Evolutionary conservation across 2,113 vertebrate species (phyloP).

Genomic region (Otocyon megalotis): DNA sequence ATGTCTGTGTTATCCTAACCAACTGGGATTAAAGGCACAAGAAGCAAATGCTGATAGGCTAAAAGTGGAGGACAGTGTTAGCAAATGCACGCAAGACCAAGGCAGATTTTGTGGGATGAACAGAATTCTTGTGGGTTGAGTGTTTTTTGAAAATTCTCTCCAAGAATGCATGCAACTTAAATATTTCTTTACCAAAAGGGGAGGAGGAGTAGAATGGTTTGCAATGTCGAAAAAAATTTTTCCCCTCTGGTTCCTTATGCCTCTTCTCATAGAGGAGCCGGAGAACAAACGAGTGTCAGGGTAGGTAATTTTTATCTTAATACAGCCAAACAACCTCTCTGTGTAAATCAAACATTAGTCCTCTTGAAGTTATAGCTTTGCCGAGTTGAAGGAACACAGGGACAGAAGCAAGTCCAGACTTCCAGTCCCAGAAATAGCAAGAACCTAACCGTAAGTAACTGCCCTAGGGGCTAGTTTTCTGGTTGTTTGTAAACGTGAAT

Average conservation of each 20-base stretch:
- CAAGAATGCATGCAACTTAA: slow-evolving; percentile 72
- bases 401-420: background rate
- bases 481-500: background rate
- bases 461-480: background rate
- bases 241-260: background rate
- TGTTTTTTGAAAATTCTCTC: slow-evolving; percentile 76
- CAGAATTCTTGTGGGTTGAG: slow-evolving; percentile 78
- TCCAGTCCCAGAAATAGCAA: background rate
- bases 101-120: slow-evolving; percentile 69
- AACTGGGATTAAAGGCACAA: background rate
- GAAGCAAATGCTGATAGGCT: slow-evolving; percentile 47
- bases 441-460: background rate
- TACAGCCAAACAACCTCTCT: background rate
- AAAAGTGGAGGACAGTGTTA: slow-evolving; percentile 31
- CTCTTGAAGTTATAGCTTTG: slow-evolving; percentile 21
- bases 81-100: background rate
- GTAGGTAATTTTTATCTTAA: background rate
- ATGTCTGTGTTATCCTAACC: background rate
- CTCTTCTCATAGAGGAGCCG: background rate
- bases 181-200: slow-evolving; percentile 74
- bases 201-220: slow-evolving; percentile 56
- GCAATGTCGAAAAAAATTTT: background rate
- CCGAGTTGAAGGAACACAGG: background rate
- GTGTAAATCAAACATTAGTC: slow-evolving; percentile 1
- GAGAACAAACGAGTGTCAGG: background rate